Conservation (phyloP, 1,140 invertebrate species). For the Brachionus rotundiformis region DNA sequence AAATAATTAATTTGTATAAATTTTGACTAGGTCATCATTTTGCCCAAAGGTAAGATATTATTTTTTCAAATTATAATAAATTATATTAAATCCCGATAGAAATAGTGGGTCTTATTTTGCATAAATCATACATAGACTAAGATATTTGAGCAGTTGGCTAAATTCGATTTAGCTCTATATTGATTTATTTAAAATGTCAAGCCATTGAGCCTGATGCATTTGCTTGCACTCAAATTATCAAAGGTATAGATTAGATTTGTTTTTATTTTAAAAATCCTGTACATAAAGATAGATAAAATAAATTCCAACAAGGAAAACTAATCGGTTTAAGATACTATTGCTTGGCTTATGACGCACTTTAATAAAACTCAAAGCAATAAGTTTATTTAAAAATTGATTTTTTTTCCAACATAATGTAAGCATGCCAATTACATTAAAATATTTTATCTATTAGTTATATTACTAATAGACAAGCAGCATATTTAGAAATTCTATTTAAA, state of each 20-base stretch:
- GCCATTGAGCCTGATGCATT: not conserved
- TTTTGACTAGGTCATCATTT: not conserved
- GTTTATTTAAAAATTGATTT: not conserved
- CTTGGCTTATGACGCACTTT: no score
- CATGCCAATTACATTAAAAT: not conserved
- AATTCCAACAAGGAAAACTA: not conserved
- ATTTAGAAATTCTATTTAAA: no score
- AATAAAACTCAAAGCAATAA: not conserved
- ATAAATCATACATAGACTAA: not conserved
- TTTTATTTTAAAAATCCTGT: no score
- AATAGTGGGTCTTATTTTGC: not conserved
- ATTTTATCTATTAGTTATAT: conserved; percentile 13
- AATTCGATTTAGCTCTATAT: not conserved
- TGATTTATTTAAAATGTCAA: not conserved
- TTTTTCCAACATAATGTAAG: not conserved
- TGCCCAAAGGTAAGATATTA: not conserved
- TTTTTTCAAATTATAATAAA: not conserved
- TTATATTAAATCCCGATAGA: conserved; percentile 1
- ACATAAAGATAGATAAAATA: not conserved
- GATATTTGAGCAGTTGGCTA: not conserved
- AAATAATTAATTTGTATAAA: not conserved
- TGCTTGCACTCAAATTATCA: not conserved
- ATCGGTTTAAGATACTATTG: no score
- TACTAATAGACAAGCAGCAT: not conserved
- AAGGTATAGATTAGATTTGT: not conserved